Base-by-base conservation (phyloP, 2,888 invertebrate genomes). In the Acanthosepion esculentum region DNA sequence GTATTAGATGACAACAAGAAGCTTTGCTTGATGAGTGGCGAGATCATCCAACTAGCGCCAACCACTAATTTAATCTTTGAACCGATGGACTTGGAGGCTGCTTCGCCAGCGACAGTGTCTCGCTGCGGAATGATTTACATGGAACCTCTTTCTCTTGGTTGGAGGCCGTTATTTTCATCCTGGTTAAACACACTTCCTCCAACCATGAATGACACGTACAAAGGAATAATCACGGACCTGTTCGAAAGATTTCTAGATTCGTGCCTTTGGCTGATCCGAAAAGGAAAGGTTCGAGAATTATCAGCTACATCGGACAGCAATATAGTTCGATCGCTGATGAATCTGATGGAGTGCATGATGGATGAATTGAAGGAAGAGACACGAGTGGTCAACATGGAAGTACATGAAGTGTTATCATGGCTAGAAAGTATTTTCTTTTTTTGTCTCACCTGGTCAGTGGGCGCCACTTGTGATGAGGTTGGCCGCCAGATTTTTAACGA, bases 111-210 rank as follows among this genome's bases (percentile, higher is more conserved):
- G 15, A 98, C 98, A 8, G 98, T 99, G 0, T 98, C 98, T 15
- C 98, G 98, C 94, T 99, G 99, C 97, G 98, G 99, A 59, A 99
- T 99, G 99, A 99, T 99, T 96, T 99, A 99, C 97, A 98, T 99
- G 98, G 99, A 99, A 97, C 98, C 99, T 0, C 95, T 95, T n/a
- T 98, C 98, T 2, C 97, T 99, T 18, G 99, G 99, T 6, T 99
- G 99, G 98, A 97, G 98, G 95, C 98, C 99, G 0, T 98, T 99
- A 96, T 98, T 98, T 41, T 98, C 98, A 95, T 98, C 98, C 0
- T 99, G 99, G 99, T 96, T 99, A 0, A 98, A 98, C 23, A 98
- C 98, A 98, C 97, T 98, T 98, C 96, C 96, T 6, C 12, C 41
- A 91, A 95, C 95, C 23, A 95, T 97, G 55, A 96, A 96, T 98